Conservation (phyloP, 1,140 invertebrate species). For the Maconellicoccus hirsutus region DNA sequence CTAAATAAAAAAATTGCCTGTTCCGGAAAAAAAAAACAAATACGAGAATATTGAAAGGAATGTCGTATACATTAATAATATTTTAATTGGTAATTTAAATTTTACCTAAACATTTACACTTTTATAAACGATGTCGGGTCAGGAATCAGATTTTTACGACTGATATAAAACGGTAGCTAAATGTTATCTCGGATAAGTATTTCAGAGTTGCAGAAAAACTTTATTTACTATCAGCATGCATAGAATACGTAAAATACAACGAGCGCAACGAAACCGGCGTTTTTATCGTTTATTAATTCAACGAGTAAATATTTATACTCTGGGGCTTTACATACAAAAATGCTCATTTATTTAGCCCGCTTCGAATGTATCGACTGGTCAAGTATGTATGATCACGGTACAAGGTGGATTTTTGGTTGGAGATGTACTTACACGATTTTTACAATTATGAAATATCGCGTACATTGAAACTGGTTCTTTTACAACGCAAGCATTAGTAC, state of each 20-base stretch:
- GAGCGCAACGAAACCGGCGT: background rate
- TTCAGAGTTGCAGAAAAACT: background rate
- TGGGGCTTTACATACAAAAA: background rate
- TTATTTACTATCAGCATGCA: background rate
- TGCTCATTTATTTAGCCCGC: background rate
- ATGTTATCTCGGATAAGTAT: background rate
- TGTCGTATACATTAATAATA: background rate
- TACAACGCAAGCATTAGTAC: background rate
- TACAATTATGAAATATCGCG: too few species aligned
- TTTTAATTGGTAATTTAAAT: constrained; percentile 6
- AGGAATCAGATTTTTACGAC: background rate
- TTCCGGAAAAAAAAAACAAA: constrained; percentile 1
- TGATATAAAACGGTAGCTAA: background rate
- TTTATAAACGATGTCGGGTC: constrained; percentile 2
- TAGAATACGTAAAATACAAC: background rate
- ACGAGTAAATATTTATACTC: background rate
- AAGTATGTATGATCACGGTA: background rate
- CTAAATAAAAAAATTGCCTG: background rate
- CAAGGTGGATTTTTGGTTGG: too few species aligned
- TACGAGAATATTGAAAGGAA: background rate
- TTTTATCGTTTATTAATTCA: constrained; percentile 6
- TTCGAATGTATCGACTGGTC: background rate
- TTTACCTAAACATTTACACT: background rate
- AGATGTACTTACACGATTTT: too few species aligned
- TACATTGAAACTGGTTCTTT: too few species aligned